Conservation (phyloP, 2,888 invertebrate species). For the Acanthosoma haemorrhoidale region DNA sequence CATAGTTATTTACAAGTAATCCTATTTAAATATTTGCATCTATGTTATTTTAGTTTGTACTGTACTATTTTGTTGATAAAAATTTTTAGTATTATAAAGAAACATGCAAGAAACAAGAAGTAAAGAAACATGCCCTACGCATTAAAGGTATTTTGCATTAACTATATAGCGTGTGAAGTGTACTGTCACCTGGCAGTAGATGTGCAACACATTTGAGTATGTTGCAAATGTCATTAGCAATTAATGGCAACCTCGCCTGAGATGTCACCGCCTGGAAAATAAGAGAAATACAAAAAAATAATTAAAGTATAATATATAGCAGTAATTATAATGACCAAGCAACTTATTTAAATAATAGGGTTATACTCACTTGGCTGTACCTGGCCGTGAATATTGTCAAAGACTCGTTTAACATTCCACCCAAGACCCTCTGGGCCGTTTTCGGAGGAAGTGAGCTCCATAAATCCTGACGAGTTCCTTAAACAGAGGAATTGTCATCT, state of each 20-base stretch:
- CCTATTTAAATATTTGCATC: too few species aligned
- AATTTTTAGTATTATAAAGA: too few species aligned
- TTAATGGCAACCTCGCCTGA: conserved; percentile 53
- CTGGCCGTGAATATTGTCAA: conserved; percentile 72
- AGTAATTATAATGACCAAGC: not conserved
- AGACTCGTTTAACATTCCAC: conserved; percentile 81
- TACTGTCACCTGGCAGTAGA: conserved; percentile 54
- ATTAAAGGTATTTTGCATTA: too few species aligned
- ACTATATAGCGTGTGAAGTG: not conserved
- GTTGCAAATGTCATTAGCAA: conserved; percentile 71
- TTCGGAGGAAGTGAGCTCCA: conserved; percentile 86
- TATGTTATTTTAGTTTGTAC: too few species aligned
- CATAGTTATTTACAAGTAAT: too few species aligned
- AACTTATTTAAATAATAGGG: not conserved
- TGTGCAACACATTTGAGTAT: conserved; percentile 69
- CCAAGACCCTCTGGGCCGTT: conserved; percentile 78
- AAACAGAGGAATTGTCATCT: not conserved
- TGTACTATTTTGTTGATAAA: too few species aligned
- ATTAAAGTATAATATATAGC: not conserved
- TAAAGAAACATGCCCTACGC: too few species aligned
- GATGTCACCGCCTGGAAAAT: conserved; percentile 59
- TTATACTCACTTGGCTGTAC: conserved; percentile 62
- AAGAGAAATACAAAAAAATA: not conserved
- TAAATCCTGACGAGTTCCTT: conserved; percentile 70
- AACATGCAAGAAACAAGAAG: too few species aligned